Percentiles rank a stretch among this genome's conserved stretches.
phyloP scores from a whole-genome alignment of 2,113 vertebrate species.

The Manacus vitellinus region DNA sequence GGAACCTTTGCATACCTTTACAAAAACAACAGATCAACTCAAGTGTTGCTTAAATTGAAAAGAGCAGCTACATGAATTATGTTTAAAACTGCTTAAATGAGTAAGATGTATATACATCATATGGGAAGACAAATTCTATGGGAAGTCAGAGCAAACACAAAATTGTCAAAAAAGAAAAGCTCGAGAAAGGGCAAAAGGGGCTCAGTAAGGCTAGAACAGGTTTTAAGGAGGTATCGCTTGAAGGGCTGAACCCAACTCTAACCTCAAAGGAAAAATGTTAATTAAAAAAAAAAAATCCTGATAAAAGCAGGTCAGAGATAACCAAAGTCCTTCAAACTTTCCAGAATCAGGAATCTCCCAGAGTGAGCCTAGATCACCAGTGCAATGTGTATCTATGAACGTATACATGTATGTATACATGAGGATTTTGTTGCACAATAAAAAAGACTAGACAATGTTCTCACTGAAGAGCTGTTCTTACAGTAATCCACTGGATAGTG shows the following conservation, averaged over 20 bases:
- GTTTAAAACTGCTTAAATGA: not conserved
- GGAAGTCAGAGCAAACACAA: not conserved
- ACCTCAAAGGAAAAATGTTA: not conserved
- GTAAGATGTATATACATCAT: not conserved
- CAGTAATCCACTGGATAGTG: not conserved
- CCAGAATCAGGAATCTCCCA: not conserved
- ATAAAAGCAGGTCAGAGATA: not conserved
- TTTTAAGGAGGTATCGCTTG: not conserved
- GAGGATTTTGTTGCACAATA: not conserved
- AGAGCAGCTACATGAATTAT: not conserved
- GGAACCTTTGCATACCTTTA: not conserved
- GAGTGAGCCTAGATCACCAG: not conserved
- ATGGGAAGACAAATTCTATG: not conserved
- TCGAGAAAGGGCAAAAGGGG: not conserved
- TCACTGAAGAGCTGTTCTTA: not conserved
- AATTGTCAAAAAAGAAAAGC: not conserved
- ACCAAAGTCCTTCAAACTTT: not conserved
- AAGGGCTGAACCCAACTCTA: not conserved
- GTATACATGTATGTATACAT: too few relatives aligned
- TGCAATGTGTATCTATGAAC: rapidly evolving
- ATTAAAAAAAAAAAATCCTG: not conserved
- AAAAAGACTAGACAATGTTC: not conserved
- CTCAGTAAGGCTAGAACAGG: not conserved
- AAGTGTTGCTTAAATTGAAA: not conserved
- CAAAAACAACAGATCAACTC: not conserved